Evolutionary conservation across 1,140 invertebrate genomes (phyloP).

Genomic region (Drosophila melanogaster): DNA sequence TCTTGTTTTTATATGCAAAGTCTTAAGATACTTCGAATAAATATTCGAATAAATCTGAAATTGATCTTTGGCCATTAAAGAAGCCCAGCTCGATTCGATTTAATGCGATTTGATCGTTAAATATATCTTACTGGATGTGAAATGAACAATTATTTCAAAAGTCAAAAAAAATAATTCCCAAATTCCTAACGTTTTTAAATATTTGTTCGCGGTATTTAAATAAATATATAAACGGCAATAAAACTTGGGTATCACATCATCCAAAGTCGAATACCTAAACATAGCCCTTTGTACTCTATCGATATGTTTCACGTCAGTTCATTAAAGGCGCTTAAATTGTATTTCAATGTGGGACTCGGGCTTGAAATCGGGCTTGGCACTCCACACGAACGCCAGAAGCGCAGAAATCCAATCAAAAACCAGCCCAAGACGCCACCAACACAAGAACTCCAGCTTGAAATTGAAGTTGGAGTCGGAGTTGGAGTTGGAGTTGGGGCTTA

Average conservation of each 20-base stretch:
- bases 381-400: conserved; percentile 73
- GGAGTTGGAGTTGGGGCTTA: neutral
- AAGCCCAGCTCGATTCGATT: conserved; percentile 33
- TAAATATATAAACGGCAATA: no score
- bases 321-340: conserved; percentile 83
- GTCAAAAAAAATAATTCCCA: conserved; percentile 46
- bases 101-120: conserved; percentile 48
- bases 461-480: conserved; percentile 9
- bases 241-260: no score
- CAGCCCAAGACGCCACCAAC: conserved; percentile 58
- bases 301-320: conserved; percentile 44
- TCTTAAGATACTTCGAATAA: conserved; percentile 10
- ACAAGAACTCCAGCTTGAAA: conserved; percentile 12
- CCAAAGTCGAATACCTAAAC: neutral
- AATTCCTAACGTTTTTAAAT: conserved; percentile 15
- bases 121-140: conserved; percentile 51
- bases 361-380: conserved; percentile 32
- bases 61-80: conserved; percentile 72
- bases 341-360: conserved; percentile 45
- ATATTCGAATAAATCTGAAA: conserved; percentile 61
- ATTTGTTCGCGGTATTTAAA: no score
- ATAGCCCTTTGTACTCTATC: neutral
- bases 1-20: conserved; percentile 41
- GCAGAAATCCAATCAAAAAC: conserved; percentile 84
- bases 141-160: conserved; percentile 38